Base-by-base conservation (phyloP, 2,888 invertebrate species). In the Branchellion lobata region DNA sequence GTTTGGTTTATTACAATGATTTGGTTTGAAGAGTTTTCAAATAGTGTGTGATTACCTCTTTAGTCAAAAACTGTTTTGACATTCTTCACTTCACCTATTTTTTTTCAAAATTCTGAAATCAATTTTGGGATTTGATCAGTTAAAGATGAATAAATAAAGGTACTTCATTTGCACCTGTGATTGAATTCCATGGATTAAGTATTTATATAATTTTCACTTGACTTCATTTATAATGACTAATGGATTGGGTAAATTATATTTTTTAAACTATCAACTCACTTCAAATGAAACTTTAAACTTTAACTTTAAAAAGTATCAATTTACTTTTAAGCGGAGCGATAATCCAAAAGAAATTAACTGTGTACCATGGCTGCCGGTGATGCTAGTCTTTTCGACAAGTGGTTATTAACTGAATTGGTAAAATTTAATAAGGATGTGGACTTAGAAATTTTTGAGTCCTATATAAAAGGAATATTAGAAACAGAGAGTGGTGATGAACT, bases 51-150 rank as follows among this genome's bases (percentile, higher is more conserved):
- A n/a, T n/a, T n/a, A 57, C 61, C 21, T 57, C 61, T 57, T 24
- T 57, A n/a, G 5, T 5, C n/a, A 57, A 57, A 57, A 18, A 57
- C 61, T 57, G 61, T n/a, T n/a, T 57, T n/a, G 61, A 57, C 61
- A 57, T 57, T 57, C n/a, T 57, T n/a, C 5, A 57, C 47, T 47
- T n/a, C n/a, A n/a, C n/a, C n/a, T n/a, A n/a, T n/a, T n/a, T n/a
- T n/a, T n/a, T n/a, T n/a, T n/a, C n/a, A n/a, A n/a, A n/a, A n/a
- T n/a, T n/a, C n/a, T n/a, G n/a, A n/a, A n/a, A n/a, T n/a, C n/a
- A n/a, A n/a, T n/a, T n/a, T n/a, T n/a, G n/a, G n/a, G n/a, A n/a
- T n/a, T n/a, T n/a, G 47, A 14, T 47, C 18, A 14, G 47, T 47
- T 18, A 47, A 47, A 47, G 18, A 47, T 14, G 8, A 8, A 47